Conservation (phyloP, 2,797 vertebrate species). For the Betta splendens region DNA sequence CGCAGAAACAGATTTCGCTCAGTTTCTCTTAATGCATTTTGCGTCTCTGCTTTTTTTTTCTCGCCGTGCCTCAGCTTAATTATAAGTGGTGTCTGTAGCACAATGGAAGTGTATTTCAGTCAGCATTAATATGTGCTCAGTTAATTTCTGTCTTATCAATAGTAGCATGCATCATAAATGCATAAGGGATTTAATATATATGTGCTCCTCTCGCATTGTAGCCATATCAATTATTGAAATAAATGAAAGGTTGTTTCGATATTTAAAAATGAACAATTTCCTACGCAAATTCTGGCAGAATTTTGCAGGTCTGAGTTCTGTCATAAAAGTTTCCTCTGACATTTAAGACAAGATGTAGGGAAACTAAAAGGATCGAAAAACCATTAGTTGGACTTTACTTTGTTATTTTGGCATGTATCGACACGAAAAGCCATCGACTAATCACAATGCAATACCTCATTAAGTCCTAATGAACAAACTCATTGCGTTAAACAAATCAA, state of each 20-base stretch:
- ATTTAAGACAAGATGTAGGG: constrained; percentile 63
- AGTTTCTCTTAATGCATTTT: constrained; percentile 69
- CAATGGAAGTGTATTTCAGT: constrained; percentile 75
- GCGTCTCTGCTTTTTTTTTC: constrained; percentile 66
- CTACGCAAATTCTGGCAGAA: constrained; percentile 16
- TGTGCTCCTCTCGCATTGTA: constrained; percentile 68
- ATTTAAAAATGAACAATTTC: constrained; percentile 47
- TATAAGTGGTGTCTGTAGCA: constrained; percentile 78
- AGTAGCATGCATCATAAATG: constrained; percentile 73
- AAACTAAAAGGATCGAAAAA: constrained; percentile 67
- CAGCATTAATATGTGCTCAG: constrained; percentile 67
- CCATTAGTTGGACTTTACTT: constrained; percentile 82
- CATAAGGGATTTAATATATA: constrained; percentile 67
- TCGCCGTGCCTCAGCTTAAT: constrained; percentile 78
- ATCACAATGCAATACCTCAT: constrained; percentile 85
- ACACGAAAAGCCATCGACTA: constrained; percentile 81
- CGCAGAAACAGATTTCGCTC: constrained; percentile 64
- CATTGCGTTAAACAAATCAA: constrained; percentile 85
- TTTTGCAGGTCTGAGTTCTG: constrained; percentile 32
- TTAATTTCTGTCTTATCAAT: constrained; percentile 75
- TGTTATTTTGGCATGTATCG: constrained; percentile 83
- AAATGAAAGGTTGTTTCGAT: constrained; percentile 57
- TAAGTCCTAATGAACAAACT: constrained; percentile 85
- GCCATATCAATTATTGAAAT: constrained; percentile 65
- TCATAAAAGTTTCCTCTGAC: constrained; percentile 67